Evolutionary conservation across 2,888 invertebrate genomes (phyloP), one percentile per base, ranked within the genome.

Genomic region (Dynastes hyllus): DNA sequence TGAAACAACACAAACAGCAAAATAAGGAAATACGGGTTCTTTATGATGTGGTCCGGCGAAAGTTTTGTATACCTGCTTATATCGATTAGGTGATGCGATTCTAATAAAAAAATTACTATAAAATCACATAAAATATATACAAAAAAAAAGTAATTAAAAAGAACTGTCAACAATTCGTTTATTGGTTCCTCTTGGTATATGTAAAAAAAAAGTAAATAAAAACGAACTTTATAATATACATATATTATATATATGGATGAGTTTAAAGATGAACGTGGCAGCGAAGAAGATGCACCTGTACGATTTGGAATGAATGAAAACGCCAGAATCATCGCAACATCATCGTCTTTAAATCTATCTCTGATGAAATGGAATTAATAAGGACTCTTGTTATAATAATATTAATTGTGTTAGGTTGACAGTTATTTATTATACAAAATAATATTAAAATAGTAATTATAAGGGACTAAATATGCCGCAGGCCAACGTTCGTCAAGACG

Each of bases 51-150:
- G 22, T 40, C 16, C 73, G 61, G 61, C 55, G 27, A 27, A 37
- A 58, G 73, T 75, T 75, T 53, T 29, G 50, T 65, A 81, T 79
- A 84, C 84, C 55, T 22, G 22, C 22, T 45, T 58, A 58, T 58
- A 87, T 85, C 85, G 88, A 88, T 88, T 88, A 88, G 89, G 89
- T 89, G 89, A 87, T 85, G 86, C 87, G 84, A 84, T 86, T 75
- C 73, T 29, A 75, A 73, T 61, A 73, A 76, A 69, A 76, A 79
- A 37, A 61, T 70, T 71, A 40, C 70, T 70, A 78, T 71, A 73
- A 75, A 76, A 61, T 55, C 66, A 71, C 55, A 73, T 51, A 78
- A 70, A 79, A 76, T 76, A 76, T 73, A 75, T 61, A 45, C 40
- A 67, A 79, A 75, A 67, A 86, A 84, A 67, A 65, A 16, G 16